These are phyloP conservation scores for Porites lobata DNA, from an alignment of 92 coral and sea anemone genomes.

Conservation along the genomic window DNA sequence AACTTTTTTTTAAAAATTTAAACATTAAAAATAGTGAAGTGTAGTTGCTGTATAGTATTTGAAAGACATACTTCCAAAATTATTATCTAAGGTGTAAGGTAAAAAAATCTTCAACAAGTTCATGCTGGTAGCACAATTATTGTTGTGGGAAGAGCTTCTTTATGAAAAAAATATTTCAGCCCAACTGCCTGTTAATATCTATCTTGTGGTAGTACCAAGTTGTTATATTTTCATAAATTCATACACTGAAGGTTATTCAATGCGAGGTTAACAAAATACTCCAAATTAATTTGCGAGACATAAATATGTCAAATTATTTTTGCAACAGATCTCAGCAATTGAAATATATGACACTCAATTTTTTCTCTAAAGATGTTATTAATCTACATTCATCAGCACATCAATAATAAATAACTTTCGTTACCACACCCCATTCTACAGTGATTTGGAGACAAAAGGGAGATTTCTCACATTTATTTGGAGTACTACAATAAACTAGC, in stretches of 20 bases:
- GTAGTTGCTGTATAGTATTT: too few relatives aligned
- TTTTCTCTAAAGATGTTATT: slow-evolving; percentile 32
- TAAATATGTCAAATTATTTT: slow-evolving; percentile 32
- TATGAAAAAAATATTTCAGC: background rate
- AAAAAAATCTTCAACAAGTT: background rate
- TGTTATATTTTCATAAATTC: background rate
- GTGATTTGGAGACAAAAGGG: slow-evolving; percentile 37
- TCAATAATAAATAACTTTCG: slow-evolving; percentile 36
- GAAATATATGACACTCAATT: slow-evolving; percentile 22
- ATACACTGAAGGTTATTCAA: too few relatives aligned
- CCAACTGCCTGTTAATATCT: background rate
- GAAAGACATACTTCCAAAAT: too few relatives aligned
- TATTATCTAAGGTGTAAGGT: too few relatives aligned
- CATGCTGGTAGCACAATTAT: slow-evolving; percentile 19
- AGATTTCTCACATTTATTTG: background rate
- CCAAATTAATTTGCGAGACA: background rate
- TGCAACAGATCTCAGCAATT: background rate
- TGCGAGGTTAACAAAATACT: slow-evolving; percentile 34
- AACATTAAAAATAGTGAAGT: background rate
- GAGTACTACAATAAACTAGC: background rate
- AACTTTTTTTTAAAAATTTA: background rate
- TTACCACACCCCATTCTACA: slow-evolving; percentile 34
- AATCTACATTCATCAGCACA: slow-evolving; percentile 27
- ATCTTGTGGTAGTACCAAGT: too few relatives aligned
- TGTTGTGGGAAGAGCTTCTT: background rate